These are phyloP conservation scores for Lanistes nyassanus DNA, from an alignment of 1,140 invertebrate species.

Conservation along the genomic window DNA sequence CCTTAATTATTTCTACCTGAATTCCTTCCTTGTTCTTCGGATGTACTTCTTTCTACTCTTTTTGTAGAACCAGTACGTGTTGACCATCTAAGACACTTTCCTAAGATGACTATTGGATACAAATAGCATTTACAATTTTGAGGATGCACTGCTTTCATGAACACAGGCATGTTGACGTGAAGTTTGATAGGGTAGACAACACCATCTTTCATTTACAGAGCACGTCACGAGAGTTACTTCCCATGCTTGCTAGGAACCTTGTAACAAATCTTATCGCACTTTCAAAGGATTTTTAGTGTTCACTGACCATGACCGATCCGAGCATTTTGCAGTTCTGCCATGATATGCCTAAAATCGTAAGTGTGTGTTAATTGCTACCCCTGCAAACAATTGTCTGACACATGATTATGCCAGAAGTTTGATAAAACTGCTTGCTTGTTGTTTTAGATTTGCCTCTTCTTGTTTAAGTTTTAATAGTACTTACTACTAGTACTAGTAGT, in stretches of 20 bases:
- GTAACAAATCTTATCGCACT: neutral
- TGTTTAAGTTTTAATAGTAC: neutral
- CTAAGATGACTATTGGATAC: too few species aligned
- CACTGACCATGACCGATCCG: neutral
- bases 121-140: too few species aligned
- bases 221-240: neutral
- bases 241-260: neutral
- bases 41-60: too few species aligned
- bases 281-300: too few species aligned
- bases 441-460: neutral
- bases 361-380: neutral
- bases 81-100: too few species aligned
- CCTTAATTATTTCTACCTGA: too few species aligned
- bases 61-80: too few species aligned
- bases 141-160: too few species aligned
- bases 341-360: slow-evolving; percentile 23
- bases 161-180: too few species aligned
- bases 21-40: too few species aligned
- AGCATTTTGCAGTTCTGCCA: slow-evolving; percentile 7
- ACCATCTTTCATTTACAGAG: neutral
- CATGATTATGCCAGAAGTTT: neutral
- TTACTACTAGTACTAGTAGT: neutral
- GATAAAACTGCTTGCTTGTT: neutral
- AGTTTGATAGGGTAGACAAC: neutral
- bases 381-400: neutral